These are phyloP conservation scores for Eupithecia abbreviata DNA, from an alignment of 2,888 invertebrate species.

Conservation along the genomic window DNA sequence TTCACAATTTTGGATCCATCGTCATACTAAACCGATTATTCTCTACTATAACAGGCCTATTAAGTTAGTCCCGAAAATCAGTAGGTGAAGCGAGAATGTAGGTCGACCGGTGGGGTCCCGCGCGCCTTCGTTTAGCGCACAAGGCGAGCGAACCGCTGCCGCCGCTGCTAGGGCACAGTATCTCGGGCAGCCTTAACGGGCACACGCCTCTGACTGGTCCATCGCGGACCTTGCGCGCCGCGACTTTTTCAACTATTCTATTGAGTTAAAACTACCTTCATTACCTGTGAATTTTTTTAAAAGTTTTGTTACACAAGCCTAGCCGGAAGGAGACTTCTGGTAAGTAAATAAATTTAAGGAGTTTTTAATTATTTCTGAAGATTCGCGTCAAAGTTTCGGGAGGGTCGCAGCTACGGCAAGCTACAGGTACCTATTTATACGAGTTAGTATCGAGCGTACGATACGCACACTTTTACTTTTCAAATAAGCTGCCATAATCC, in stretches of 20 bases:
- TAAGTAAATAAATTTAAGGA: slow-evolving; percentile 55
- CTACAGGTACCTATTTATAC: slow-evolving; percentile 64
- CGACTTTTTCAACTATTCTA: slow-evolving; percentile 59
- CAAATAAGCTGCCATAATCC: slow-evolving; percentile 63
- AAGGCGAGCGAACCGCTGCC: slow-evolving; percentile 29
- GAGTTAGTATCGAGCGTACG: slow-evolving; percentile 66
- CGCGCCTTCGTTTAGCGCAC: slow-evolving; percentile 37
- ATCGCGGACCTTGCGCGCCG: slow-evolving; percentile 41
- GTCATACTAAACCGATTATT: not conserved
- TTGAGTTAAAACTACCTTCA: slow-evolving; percentile 39
- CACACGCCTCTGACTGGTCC: slow-evolving; percentile 53
- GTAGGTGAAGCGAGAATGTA: not conserved
- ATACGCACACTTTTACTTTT: slow-evolving; percentile 67
- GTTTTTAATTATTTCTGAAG: slow-evolving; percentile 46
- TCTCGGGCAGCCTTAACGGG: slow-evolving; percentile 52
- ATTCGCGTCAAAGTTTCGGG: slow-evolving; percentile 71
- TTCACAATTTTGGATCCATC: not conserved
- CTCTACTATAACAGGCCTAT: not conserved
- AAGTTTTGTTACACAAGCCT: not conserved
- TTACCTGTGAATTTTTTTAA: slow-evolving; percentile 2
- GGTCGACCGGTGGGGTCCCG: slow-evolving; percentile 8
- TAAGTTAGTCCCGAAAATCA: not conserved
- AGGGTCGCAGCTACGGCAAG: slow-evolving; percentile 52
- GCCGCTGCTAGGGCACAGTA: not conserved
- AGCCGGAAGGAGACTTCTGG: slow-evolving; percentile 56